Percentiles rank a stretch among this genome's conserved stretches.
phyloP scores from a whole-genome alignment of 92 coral and sea anemone genomes.

The Heliopora coerulea region DNA sequence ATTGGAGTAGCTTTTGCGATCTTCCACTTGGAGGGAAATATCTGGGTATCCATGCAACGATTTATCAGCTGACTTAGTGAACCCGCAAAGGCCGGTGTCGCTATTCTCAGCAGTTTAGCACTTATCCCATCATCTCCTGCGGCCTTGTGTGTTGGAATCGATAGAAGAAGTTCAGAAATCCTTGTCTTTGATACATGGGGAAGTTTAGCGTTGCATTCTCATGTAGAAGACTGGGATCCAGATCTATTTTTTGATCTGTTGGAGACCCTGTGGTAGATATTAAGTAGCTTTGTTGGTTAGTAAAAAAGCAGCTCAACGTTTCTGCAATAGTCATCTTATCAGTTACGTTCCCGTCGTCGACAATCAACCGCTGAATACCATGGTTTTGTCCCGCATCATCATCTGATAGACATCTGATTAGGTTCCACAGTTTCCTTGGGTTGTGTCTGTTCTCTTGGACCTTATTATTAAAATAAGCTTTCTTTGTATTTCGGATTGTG shows the following conservation, averaged over 20 bases:
- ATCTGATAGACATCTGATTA: constrained; percentile 40
- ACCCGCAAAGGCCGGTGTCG: constrained; percentile 52
- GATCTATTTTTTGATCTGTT: constrained; percentile 4
- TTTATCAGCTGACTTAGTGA: constrained; percentile 45
- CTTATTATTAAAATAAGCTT: constrained; percentile 25
- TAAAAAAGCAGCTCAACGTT: constrained; percentile 17
- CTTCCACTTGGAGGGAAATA: constrained; percentile 57
- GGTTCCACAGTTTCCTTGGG: constrained; percentile 58
- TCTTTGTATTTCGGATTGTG: constrained; percentile 48
- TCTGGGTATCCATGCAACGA: constrained; percentile 43
- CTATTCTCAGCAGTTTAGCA: constrained; percentile 35
- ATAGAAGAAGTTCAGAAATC: constrained; percentile 35
- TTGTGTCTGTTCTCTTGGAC: constrained; percentile 33
- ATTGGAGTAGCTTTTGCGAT: constrained; percentile 58
- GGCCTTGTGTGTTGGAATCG: constrained; percentile 53
- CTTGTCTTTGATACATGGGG: too few relatives aligned
- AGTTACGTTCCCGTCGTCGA: constrained; percentile 20
- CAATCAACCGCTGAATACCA: constrained; percentile 8
- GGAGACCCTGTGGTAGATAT: constrained; percentile 6
- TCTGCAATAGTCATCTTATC: constrained; percentile 9
- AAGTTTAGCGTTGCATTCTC: too few relatives aligned
- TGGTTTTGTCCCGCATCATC: not conserved
- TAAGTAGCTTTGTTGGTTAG: constrained; percentile 27
- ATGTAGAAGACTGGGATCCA: constrained; percentile 3
- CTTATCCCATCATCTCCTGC: constrained; percentile 56